Evolutionary conservation across 2,888 invertebrate species (phyloP), one percentile per base, ranked within the genome.

Genomic region (Diogma glabrata): DNA sequence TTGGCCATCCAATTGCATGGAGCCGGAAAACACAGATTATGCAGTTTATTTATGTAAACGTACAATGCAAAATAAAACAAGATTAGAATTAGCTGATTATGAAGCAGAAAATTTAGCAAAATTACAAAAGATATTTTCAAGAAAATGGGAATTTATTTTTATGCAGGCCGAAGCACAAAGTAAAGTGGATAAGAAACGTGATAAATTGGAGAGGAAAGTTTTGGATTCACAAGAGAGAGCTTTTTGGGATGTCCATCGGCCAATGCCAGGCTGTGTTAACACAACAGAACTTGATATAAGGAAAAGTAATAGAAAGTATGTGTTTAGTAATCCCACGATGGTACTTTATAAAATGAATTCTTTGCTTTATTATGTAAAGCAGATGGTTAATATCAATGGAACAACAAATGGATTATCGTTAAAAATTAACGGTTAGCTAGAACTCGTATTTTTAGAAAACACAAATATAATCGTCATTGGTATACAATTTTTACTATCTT

Each of bases 81-180:
- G 97, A 12, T 73, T 99, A 57, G 97, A 97, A 70, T 73, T 99
- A 60, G 96, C 97, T 0, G 99, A 99, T 69, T 99, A 97, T 67
- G 99, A 99, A 67, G 96, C 97, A 2, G 99, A 99, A 70, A 97
- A 96, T 63, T 74, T 99, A 55, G 96, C 97, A 2, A 77, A 94
- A 50, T 74, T 99, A 45, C 99, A 99, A 75, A 97, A 97, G 73
- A 95, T 97, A 91, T 97, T 99, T 72, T 93, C 93, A n/a, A 75
- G 97, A 52, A 97, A 99, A 69, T 99, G 99, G 99, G 99, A 99
- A 73, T 97, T 99, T 67, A 97, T 99, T 63, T 97, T 95, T 71
- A 96, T 99, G 96, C 43, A 69, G 67, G 69, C 79, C 0, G 79
- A 79, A 60, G 79, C 89, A 1, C 79, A 79, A 66, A 79, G 79